Evolutionary conservation across 2,797 vertebrate species (phyloP).

Genomic region (Danio kyathit): DNA sequence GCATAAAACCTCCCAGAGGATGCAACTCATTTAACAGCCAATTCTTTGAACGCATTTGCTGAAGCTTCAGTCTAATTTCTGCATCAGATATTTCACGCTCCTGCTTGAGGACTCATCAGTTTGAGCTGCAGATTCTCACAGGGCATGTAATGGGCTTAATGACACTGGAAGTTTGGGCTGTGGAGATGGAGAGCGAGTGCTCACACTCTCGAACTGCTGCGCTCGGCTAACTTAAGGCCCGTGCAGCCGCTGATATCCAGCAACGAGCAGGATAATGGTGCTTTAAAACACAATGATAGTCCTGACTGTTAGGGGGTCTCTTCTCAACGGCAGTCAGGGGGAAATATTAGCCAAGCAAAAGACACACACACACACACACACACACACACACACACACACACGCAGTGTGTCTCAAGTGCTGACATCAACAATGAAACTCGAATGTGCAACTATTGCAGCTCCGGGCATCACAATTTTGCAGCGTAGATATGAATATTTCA

Average conservation of each 20-base stretch:
- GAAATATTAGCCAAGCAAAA: conserved; percentile 21
- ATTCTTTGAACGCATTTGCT: conserved; percentile 50
- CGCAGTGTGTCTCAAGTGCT: conserved; percentile 36
- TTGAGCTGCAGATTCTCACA: conserved; percentile 78
- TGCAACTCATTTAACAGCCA: conserved; percentile 40
- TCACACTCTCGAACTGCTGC: conserved; percentile 74
- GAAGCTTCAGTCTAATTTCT: conserved; percentile 19
- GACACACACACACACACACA: not conserved
- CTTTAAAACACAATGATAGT: conserved; percentile 71
- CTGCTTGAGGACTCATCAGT: conserved; percentile 81
- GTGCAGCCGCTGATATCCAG: conserved; percentile 66
- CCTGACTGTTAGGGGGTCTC: conserved; percentile 60
- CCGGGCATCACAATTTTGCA: conserved; percentile 35
- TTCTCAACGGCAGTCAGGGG: conserved; percentile 37
- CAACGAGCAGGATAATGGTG: conserved; percentile 66
- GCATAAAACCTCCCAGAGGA: conserved; percentile 24
- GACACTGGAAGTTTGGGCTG: conserved; percentile 54
- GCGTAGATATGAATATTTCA: conserved; percentile 56
- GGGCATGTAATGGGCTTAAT: conserved; percentile 51
- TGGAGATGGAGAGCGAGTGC: conserved; percentile 74
- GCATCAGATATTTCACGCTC: conserved; percentile 82
- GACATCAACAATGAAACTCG: conserved; percentile 48
- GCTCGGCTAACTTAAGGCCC: conserved; percentile 73
- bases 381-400: not conserved
- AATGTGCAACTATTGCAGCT: conserved; percentile 52